Evolutionary conservation across 2,888 invertebrate species (phyloP), one percentile per base, ranked within the genome.

Genomic region (Pseudococcus longispinus): DNA sequence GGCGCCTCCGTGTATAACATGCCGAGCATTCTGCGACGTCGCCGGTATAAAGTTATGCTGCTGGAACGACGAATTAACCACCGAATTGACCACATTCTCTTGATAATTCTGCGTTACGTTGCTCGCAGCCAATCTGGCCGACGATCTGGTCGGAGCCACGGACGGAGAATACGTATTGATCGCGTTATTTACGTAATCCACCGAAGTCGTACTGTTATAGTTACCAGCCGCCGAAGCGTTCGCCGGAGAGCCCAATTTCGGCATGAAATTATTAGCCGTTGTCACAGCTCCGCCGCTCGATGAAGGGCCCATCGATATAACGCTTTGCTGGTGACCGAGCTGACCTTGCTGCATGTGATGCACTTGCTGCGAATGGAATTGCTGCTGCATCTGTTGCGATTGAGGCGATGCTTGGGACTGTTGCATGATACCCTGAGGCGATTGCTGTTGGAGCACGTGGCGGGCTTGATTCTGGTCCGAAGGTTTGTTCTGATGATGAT

Each of bases 301-400:
- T 15, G 87, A 87, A n/a, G 87, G 32, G 2, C 60, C 70, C 20
- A 55, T 80, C 18, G 87, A 51, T 11, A 87, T 87, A 8, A 87
- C 74, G 13, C 74, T 84, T 9, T 60, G 37, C 37, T 88, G 84
- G 15, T 85, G 85, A 20, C 70, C 55, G 42, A 88, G 87, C 18
- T 88, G 88, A 9, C 60, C 51, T 29, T 87, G 84, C 20, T 86
- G 87, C 20, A 86, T 84, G 23, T 88, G 88, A 15, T 87, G 88
- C n/a, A 74, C 60, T n/a, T 87, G 88, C 44, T 88, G 85, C n/a
- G 23, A 82, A n/a, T 88, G 89, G 74, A 88, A 88, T 29, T 88
- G 87, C 74, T 88, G 88, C 86, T 87, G 87, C 60, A 82, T 80
- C 29, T 82, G 87, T 26, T 70, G 86, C 4, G 86, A 74, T 37